Conservation (phyloP, 2,113 vertebrate genomes). For the Syrmaticus mikado region DNA sequence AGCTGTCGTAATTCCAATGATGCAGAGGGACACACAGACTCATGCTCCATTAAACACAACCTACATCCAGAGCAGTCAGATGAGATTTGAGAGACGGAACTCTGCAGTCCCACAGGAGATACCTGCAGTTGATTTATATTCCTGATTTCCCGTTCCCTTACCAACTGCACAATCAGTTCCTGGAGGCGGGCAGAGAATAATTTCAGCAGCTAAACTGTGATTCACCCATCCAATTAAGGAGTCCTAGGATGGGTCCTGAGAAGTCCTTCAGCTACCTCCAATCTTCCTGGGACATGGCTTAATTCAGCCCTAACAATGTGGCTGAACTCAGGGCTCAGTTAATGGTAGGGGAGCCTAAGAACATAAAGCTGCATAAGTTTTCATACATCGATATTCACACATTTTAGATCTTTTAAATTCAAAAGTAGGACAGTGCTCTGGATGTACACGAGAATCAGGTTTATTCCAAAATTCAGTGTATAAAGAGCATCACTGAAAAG, state of each 20-base stretch:
- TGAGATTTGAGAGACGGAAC: conserved; percentile 23
- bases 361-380: not conserved
- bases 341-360: not conserved
- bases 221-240: conserved; percentile 60
- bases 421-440: not conserved
- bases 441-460: not conserved
- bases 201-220: conserved; percentile 61
- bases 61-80: conserved; percentile 49
- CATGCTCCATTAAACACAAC: conserved; percentile 57
- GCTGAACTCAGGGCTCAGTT: not conserved
- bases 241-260: not conserved
- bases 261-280: not conserved
- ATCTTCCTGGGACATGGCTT: not conserved
- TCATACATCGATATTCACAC: not conserved
- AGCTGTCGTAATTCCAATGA: conserved; percentile 48
- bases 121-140: conserved; percentile 51
- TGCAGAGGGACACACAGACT: conserved; percentile 10
- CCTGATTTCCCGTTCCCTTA: conserved; percentile 52
- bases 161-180: conserved; percentile 49
- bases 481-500: not conserved
- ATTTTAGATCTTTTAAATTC: not conserved
- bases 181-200: conserved; percentile 48
- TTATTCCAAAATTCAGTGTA: not conserved
- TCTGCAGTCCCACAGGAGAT: conserved; percentile 46
- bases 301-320: not conserved